Conservation (phyloP, 2,113 vertebrate genomes). For the Ameiurus melas region DNA sequence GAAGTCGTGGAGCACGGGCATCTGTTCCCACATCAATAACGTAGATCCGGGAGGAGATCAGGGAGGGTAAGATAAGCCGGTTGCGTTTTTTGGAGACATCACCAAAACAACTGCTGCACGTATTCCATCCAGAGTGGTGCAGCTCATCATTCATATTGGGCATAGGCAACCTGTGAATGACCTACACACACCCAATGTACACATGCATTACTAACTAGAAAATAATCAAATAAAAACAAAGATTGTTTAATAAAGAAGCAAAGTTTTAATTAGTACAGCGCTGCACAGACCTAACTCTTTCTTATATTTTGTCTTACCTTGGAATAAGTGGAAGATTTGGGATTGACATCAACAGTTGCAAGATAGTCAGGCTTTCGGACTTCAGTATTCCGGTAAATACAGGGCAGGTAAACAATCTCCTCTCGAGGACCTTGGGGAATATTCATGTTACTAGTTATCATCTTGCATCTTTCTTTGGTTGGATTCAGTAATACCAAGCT, state of each 20-base stretch:
- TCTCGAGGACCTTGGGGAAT: slow-evolving; percentile 79
- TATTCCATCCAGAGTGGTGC: slow-evolving; percentile 92
- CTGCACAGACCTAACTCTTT: background rate
- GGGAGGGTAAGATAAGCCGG: slow-evolving; percentile 81
- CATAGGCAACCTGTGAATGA: slow-evolving; percentile 91
- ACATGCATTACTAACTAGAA: background rate
- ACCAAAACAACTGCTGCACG: slow-evolving; percentile 90
- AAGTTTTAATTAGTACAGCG: background rate
- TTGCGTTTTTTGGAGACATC: slow-evolving; percentile 78
- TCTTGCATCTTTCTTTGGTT: background rate
- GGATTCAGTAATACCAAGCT: background rate
- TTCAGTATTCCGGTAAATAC: slow-evolving; percentile 85
- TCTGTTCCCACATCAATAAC: slow-evolving; percentile 82
- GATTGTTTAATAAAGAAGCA: background rate
- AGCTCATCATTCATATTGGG: slow-evolving; percentile 85
- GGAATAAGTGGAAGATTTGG: slow-evolving; percentile 78
- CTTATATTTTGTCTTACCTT: slow-evolving; percentile 72
- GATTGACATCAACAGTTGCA: slow-evolving; percentile 88
- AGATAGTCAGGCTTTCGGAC: slow-evolving; percentile 83
- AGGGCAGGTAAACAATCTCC: slow-evolving; percentile 87
- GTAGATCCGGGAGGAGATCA: slow-evolving; percentile 88
- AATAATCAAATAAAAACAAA: background rate
- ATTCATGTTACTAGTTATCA: background rate
- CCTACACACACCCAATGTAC: slow-evolving; percentile 65
- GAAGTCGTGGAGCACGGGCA: slow-evolving; percentile 72